Conservation (phyloP, 2,888 invertebrate species). For the Phortica magna region DNA sequence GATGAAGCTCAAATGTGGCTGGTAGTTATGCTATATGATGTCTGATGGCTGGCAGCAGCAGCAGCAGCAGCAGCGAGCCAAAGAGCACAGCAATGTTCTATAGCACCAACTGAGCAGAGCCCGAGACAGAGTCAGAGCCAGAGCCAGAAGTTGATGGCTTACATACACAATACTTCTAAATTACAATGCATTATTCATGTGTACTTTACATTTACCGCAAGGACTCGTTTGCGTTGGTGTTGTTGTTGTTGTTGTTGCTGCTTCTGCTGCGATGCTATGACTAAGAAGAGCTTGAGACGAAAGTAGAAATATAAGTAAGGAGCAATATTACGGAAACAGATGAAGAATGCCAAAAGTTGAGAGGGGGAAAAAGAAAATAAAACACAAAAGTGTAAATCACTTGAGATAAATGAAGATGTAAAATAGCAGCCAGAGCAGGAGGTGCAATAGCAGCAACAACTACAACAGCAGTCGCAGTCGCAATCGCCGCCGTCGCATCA, state of each 20-base stretch:
- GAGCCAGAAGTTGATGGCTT: background rate
- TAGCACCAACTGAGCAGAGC: background rate
- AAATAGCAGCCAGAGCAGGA: conserved; percentile 10
- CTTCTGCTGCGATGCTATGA: background rate
- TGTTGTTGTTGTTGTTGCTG: background rate
- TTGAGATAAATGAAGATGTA: conserved; percentile 46
- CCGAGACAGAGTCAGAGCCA: background rate
- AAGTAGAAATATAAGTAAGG: background rate
- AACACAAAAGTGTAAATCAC: conserved; percentile 47
- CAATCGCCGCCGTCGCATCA: too few relatives aligned
- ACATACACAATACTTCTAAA: conserved; percentile 37
- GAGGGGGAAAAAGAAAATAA: conserved; percentile 21
- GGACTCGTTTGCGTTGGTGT: conserved; percentile 17
- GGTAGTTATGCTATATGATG: background rate
- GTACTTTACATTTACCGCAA: conserved; percentile 40
- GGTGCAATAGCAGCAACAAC: background rate
- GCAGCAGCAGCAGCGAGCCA: too few relatives aligned
- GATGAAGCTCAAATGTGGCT: conserved; percentile 33
- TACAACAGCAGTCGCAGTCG: too few relatives aligned
- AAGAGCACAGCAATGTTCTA: background rate
- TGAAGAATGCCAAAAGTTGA: background rate
- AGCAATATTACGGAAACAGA: background rate
- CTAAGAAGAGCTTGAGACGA: background rate
- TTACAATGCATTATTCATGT: conserved; percentile 53
- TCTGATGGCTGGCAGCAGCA: conserved; percentile 30